A percentile compares a stretch with the other conserved stretches of the same genome.
phyloP scores from a whole-genome alignment of 2,888 invertebrate species.

The Platerodrilus igneus region DNA sequence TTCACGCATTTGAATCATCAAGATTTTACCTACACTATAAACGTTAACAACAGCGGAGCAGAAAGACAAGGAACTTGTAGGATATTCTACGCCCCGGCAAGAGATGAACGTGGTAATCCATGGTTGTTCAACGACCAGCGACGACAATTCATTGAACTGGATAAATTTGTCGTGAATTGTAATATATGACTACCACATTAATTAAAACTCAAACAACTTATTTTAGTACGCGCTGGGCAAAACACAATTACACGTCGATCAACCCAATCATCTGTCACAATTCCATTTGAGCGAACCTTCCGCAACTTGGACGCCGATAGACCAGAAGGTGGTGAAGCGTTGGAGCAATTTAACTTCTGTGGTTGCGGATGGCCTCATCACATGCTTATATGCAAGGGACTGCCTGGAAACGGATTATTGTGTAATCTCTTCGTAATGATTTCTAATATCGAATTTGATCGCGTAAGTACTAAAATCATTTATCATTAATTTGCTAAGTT shows the following conservation, averaged over 20 bases:
- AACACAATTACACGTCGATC: constrained; percentile 66
- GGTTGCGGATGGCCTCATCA: constrained; percentile 88
- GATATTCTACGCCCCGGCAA: constrained; percentile 65
- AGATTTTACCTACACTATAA: constrained; percentile 59
- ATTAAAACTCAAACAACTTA: background rate
- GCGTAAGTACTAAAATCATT: no score
- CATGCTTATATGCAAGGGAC: constrained; percentile 72
- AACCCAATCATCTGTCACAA: constrained; percentile 73
- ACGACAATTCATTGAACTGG: constrained; percentile 65
- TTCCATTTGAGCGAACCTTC: constrained; percentile 79
- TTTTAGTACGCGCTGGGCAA: constrained; percentile 60
- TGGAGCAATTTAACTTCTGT: constrained; percentile 69
- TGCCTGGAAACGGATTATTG: constrained; percentile 57
- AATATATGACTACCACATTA: constrained; percentile 41
- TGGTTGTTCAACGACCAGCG: constrained; percentile 61
- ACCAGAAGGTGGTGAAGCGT: constrained; percentile 53
- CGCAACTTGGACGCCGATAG: constrained; percentile 60
- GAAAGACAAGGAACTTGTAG: constrained; percentile 60
- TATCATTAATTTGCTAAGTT: no score
- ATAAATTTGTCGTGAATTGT: constrained; percentile 64
- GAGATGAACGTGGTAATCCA: constrained; percentile 58
- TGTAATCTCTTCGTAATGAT: constrained; percentile 74
- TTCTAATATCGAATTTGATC: constrained; percentile 64
- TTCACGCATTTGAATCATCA: constrained; percentile 76
- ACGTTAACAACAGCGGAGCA: constrained; percentile 47